Percentiles rank a stretch among this genome's conserved stretches.
These are phyloP conservation scores for Monopis laevigella DNA, from an alignment of 2,888 invertebrate species.

Conservation along the genomic window DNA sequence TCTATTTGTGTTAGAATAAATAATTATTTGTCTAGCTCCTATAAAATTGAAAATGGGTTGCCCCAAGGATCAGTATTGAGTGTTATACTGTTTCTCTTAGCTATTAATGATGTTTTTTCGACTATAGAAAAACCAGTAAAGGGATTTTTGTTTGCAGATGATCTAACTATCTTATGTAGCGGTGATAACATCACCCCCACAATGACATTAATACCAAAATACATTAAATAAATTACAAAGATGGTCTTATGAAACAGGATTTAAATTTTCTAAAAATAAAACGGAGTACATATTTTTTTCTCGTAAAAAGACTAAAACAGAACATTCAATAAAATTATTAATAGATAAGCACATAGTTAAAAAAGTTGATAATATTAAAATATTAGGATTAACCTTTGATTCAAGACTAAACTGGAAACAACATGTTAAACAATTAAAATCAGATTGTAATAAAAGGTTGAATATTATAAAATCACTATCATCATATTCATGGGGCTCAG, in stretches of 20 bases:
- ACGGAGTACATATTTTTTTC: conserved; percentile 16
- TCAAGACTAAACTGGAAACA: conserved; percentile 14
- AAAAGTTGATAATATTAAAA: conserved; percentile 15
- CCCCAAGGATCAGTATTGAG: conserved; percentile 15
- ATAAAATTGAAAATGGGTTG: conserved; percentile 14
- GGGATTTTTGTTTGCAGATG: conserved; percentile 16
- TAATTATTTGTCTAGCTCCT: background rate
- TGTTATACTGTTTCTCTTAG: conserved; percentile 17
- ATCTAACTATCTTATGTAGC: conserved; percentile 14
- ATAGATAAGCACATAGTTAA: conserved; percentile 13
- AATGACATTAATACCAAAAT: conserved; percentile 14
- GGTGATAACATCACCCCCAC: conserved; percentile 5
- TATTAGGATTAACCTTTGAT: conserved; percentile 17
- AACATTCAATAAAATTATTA: too few relatives aligned
- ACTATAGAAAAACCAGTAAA: conserved; percentile 14
- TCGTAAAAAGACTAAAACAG: conserved; percentile 12
- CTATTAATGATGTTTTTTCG: conserved; percentile 15
- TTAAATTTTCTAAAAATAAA: conserved; percentile 18
- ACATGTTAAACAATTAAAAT: conserved; percentile 17
- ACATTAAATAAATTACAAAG: conserved; percentile 14
- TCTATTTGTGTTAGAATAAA: conserved; percentile 14
- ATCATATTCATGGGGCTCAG: conserved; percentile 16
- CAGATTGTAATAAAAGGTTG: conserved; percentile 16
- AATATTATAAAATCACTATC: conserved; percentile 17
- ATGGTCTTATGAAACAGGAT: conserved; percentile 14